These are phyloP conservation scores for Stichodactyla mertensii DNA, from an alignment of 64 coral and sea anemone species.

Conservation along the genomic window DNA sequence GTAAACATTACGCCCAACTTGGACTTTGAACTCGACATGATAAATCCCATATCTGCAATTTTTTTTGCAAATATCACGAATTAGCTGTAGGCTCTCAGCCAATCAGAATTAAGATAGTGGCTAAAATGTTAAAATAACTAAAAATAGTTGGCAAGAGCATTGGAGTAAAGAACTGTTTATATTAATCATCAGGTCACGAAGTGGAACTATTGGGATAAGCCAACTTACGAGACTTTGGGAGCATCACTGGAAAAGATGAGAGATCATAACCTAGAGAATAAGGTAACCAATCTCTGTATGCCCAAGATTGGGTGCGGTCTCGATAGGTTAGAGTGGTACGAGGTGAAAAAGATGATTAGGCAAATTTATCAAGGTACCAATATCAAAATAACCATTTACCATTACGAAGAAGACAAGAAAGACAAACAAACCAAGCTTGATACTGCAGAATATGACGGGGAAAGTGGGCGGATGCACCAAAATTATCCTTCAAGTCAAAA, in stretches of 20 bases:
- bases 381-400: constrained; percentile 68
- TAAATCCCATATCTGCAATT: too few relatives aligned
- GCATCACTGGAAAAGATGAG: constrained; percentile 63
- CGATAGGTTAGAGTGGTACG: constrained; percentile 66
- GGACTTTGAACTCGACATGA: too few relatives aligned
- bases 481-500: too few relatives aligned
- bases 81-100: too few relatives aligned
- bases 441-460: background rate
- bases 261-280: constrained; percentile 47
- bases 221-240: constrained; percentile 59
- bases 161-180: background rate
- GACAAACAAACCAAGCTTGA: background rate
- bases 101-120: too few relatives aligned
- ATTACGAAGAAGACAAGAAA: background rate
- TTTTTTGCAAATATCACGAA: too few relatives aligned
- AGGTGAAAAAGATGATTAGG: constrained; percentile 54
- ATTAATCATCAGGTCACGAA: constrained; percentile 69
- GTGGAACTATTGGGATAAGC: constrained; percentile 78
- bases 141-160: too few relatives aligned
- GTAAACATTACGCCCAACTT: too few relatives aligned
- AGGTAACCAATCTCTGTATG: constrained; percentile 73
- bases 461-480: background rate
- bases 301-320: constrained; percentile 90
- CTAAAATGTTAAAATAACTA: too few relatives aligned
- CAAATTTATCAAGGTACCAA: constrained; percentile 60